A percentile compares a stretch with the other conserved stretches of the same genome.
Evolutionary conservation across 2,888 invertebrate species (phyloP).

Genomic region (Patella ulyssiponensis): DNA sequence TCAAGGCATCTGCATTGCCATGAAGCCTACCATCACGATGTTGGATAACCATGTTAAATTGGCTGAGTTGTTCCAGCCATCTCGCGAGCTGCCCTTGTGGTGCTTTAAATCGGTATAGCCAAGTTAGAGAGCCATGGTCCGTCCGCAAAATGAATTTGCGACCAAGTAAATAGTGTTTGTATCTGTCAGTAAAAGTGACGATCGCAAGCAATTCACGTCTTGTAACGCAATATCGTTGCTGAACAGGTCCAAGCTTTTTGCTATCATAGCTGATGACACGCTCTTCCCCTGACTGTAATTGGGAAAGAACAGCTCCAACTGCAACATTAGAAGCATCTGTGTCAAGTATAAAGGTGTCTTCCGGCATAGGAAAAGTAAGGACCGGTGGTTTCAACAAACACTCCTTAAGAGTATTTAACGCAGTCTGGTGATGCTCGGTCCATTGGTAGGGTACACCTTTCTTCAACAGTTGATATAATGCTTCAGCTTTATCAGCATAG

Average conservation of each 20-base stretch:
- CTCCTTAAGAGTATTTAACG: background rate
- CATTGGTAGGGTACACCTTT: background rate
- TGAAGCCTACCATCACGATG: too few species aligned
- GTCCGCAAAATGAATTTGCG: too few species aligned
- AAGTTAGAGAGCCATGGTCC: too few species aligned
- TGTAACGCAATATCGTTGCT: conserved; percentile 8
- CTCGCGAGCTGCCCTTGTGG: too few species aligned
- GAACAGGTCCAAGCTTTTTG: background rate
- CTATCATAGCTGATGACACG: background rate
- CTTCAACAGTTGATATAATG: conserved; percentile 25
- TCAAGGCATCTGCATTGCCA: too few species aligned
- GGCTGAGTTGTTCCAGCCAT: too few species aligned
- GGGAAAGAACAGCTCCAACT: conserved; percentile 12
- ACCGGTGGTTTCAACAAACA: background rate
- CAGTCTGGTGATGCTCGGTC: background rate
- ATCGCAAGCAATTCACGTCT: conserved; percentile 16
- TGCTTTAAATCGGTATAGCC: too few species aligned
- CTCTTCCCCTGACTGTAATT: background rate
- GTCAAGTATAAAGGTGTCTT: conserved; percentile 11
- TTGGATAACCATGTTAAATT: too few species aligned
- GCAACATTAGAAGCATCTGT: conserved; percentile 7
- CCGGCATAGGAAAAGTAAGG: background rate
- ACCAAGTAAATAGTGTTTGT: too few species aligned
- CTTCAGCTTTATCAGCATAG: conserved; percentile 20
- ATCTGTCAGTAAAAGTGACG: conserved; percentile 15